Evolutionary conservation across 1,140 invertebrate species (phyloP).

Genomic region (Rhagoletis pomonella): DNA sequence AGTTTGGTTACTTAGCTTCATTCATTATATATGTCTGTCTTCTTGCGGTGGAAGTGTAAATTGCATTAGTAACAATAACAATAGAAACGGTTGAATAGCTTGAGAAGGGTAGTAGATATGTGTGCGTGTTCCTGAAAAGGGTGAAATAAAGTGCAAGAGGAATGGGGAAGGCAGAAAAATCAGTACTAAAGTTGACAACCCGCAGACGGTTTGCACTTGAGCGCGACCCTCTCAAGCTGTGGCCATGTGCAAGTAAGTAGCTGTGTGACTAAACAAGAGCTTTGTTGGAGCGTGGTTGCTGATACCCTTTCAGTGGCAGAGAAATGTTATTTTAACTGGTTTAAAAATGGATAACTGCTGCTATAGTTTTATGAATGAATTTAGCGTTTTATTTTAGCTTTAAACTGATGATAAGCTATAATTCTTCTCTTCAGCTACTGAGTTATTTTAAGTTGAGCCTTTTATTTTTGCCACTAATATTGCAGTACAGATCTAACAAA

Average conservation of each 20-base stretch:
- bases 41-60: slow-evolving; percentile 1
- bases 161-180: neutral
- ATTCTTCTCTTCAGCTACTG: too few relatives aligned
- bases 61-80: slow-evolving; percentile 35
- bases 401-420: too few relatives aligned
- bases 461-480: too few relatives aligned
- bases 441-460: too few relatives aligned
- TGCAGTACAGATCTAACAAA: too few relatives aligned
- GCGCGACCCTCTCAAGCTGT: slow-evolving; percentile 10
- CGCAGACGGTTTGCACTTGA: slow-evolving; percentile 42
- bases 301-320: neutral
- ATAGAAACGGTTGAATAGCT: slow-evolving; percentile 4
- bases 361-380: too few relatives aligned
- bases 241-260: neutral
- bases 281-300: neutral
- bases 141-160: neutral
- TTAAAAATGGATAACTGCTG: neutral
- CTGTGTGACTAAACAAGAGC: neutral
- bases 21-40: neutral
- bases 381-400: too few relatives aligned
- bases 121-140: neutral
- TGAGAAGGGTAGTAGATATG: neutral
- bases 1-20: neutral
- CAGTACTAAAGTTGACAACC: slow-evolving; percentile 33
- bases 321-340: neutral